These are phyloP conservation scores for Perizoma flavofasciatum DNA, from an alignment of 2,888 invertebrate species.

Conservation along the genomic window DNA sequence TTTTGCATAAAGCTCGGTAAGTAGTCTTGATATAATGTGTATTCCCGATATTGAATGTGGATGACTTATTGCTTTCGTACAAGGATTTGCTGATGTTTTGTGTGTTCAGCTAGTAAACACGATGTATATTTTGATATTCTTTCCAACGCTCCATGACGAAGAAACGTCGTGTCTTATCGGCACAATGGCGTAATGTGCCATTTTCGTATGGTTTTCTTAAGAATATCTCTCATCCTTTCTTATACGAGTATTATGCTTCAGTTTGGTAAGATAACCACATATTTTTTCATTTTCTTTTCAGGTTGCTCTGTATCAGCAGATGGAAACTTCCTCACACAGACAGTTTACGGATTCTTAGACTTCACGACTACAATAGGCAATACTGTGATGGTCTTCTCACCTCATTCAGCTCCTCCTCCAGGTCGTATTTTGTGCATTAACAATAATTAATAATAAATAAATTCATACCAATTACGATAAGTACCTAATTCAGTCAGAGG, in stretches of 20 bases:
- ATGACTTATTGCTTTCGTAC: constrained; percentile 38
- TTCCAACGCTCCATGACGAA: constrained; percentile 18
- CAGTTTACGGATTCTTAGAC: constrained; percentile 96
- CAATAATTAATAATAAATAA: not conserved
- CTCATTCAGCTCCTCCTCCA: constrained; percentile 90
- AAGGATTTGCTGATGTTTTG: constrained; percentile 29
- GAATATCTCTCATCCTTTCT: constrained; percentile 7
- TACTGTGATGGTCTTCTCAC: constrained; percentile 97
- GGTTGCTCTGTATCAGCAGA: constrained; percentile 37
- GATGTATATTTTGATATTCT: constrained; percentile 24
- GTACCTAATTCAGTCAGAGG: not conserved
- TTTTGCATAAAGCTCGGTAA: constrained; percentile 53
- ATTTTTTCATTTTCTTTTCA: constrained; percentile 28
- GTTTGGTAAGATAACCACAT: constrained; percentile 6
- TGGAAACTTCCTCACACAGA: constrained; percentile 89
- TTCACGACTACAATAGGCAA: constrained; percentile 97
- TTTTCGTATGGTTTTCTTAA: constrained; percentile 10
- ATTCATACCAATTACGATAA: not conserved
- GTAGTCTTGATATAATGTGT: constrained; percentile 45
- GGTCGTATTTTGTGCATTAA: constrained; percentile 69
- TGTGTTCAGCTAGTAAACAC: constrained; percentile 25
- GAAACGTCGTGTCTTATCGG: constrained; percentile 19
- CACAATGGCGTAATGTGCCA: constrained; percentile 18
- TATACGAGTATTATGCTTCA: constrained; percentile 6
- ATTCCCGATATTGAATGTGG: constrained; percentile 36